phyloP scores from a whole-genome alignment of 2,113 vertebrate species.

The Montifringilla adamsi region DNA sequence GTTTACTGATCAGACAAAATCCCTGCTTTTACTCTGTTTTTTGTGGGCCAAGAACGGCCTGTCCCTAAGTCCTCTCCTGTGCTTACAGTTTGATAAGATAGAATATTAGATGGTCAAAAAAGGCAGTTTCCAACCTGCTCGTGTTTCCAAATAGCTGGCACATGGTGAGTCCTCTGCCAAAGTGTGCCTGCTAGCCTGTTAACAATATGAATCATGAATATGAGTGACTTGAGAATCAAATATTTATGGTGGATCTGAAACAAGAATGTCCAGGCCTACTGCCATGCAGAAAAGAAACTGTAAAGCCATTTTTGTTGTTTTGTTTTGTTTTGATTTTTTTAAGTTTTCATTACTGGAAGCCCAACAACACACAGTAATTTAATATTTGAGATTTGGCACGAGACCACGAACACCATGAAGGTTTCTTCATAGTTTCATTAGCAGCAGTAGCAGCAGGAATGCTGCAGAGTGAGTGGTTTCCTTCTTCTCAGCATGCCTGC shows the following conservation, averaged over 20 bases:
- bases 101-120: slow-evolving; percentile 64
- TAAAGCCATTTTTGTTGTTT: background rate
- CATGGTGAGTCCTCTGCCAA: slow-evolving; percentile 52
- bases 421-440: background rate
- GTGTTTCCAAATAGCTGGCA: slow-evolving; percentile 40
- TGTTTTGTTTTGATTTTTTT: background rate
- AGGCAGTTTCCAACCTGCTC: slow-evolving; percentile 15
- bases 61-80: background rate
- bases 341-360: slow-evolving; percentile 5
- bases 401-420: background rate
- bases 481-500: background rate
- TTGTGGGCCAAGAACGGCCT: background rate
- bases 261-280: slow-evolving; percentile 75
- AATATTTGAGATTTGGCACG: background rate
- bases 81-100: background rate
- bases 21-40: background rate
- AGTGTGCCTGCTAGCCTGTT: slow-evolving; percentile 61
- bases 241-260: slow-evolving; percentile 73
- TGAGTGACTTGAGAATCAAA: slow-evolving; percentile 66
- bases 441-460: background rate
- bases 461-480: background rate
- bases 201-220: slow-evolving; percentile 62
- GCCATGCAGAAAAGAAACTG: slow-evolving; percentile 45
- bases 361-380: slow-evolving; percentile 14
- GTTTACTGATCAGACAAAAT: background rate